Percentiles rank a stretch among this genome's conserved stretches.
phyloP scores from a whole-genome alignment of 2,888 invertebrate genomes.

The Netelia melanura region DNA sequence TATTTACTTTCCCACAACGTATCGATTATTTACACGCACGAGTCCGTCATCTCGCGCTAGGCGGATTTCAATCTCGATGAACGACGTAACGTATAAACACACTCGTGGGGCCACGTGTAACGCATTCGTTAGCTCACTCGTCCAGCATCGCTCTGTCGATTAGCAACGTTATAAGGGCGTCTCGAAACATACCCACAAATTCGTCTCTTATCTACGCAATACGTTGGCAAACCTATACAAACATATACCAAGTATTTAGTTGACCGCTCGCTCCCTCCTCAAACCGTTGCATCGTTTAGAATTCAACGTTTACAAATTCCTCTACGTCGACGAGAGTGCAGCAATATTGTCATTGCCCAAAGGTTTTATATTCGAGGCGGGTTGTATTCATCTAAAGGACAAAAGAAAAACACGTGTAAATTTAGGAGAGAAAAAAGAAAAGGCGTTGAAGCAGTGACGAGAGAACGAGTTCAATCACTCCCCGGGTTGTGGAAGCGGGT shows the following conservation, averaged over 20 bases:
- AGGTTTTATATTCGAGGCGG: background rate
- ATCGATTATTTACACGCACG: background rate
- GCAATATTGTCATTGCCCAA: no score
- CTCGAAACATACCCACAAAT: constrained; percentile 55
- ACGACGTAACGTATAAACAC: constrained; percentile 31
- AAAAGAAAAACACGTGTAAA: background rate
- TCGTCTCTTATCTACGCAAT: constrained; percentile 16
- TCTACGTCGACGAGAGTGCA: no score
- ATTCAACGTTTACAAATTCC: no score
- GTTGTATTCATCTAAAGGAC: background rate
- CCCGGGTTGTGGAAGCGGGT: constrained; percentile 46
- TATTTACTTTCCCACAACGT: background rate
- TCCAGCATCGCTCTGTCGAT: constrained; percentile 52
- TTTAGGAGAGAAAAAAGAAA: background rate
- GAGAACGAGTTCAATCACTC: constrained; percentile 45
- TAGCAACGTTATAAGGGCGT: constrained; percentile 61
- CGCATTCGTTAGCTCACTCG: constrained; percentile 52
- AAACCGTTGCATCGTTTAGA: no score
- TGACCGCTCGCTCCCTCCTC: no score
- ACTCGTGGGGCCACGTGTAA: constrained; percentile 41
- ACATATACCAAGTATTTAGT: background rate
- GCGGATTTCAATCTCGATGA: constrained; percentile 13
- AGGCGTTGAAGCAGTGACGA: constrained; percentile 11
- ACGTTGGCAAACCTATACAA: background rate
- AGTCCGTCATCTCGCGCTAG: constrained; percentile 38